Evolutionary conservation across 2,113 vertebrate species (phyloP).

Genomic region (Mirounga angustirostris): DNA sequence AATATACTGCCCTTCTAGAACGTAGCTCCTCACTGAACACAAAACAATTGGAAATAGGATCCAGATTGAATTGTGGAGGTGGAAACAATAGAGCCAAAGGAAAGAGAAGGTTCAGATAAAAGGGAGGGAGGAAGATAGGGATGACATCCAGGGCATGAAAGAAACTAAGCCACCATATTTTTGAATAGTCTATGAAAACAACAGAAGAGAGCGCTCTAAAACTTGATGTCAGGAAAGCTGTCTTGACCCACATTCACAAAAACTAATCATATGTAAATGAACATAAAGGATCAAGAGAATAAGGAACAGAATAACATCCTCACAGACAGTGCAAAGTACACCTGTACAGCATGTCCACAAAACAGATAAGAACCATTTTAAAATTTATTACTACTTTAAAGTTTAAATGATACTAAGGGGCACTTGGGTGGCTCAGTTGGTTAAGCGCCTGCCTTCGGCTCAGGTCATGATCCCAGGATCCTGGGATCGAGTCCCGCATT

Average conservation of each 20-base stretch:
- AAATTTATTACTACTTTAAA: neutral
- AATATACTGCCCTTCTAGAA: neutral
- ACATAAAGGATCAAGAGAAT: neutral
- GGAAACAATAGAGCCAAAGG: neutral
- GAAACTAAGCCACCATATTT: neutral
- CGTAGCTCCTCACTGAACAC: neutral
- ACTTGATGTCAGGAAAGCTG: neutral
- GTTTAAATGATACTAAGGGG: neutral
- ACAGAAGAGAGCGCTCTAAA: neutral
- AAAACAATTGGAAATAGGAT: neutral
- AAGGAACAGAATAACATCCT: neutral
- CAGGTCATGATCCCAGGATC: too few relatives aligned
- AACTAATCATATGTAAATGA: neutral
- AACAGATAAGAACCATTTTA: conserved; percentile 4
- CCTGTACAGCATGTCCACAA: neutral
- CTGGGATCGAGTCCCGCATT: too few relatives aligned
- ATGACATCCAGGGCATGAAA: neutral
- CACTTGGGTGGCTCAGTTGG: too few relatives aligned
- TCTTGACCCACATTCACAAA: neutral
- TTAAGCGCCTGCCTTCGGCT: too few relatives aligned
- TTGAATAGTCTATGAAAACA: neutral
- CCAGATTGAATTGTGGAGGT: neutral
- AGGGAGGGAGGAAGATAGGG: neutral
- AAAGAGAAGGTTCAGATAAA: neutral
- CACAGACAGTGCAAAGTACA: neutral